Evolutionary conservation across 2,113 vertebrate genomes (phyloP), one percentile per base, ranked within the genome.

Genomic region (Plecotus auritus): DNA sequence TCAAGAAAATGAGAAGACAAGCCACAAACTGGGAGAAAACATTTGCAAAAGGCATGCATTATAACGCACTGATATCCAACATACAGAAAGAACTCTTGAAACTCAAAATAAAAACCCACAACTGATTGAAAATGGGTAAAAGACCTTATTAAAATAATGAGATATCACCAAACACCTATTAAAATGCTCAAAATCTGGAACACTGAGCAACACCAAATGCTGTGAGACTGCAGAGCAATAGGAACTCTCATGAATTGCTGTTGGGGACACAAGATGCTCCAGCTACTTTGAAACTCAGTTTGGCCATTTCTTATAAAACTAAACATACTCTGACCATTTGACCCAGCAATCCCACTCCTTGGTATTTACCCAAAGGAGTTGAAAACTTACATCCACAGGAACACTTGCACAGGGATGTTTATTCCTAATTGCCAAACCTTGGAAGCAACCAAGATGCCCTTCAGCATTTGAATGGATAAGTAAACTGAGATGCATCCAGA

Each of bases 61-160:
- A 64, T n/a, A 17, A 47, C 88, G 32, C 16, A 84, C 42, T 80
- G 2, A 66, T 74, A 88, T 28, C 28, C 17, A 40, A 91, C 85
- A 89, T 77, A 30, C 26, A 94, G 17, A 88, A 85, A 94, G 76
- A 93, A 76, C 45, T 82, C 17, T 81, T 82, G 32, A 88, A 85
- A 93, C 7, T 22, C 20, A 26, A 26, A 64, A 70, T 73, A 90
- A 42, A 93, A 40, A 13, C 49, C 35, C 37, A 42, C 4, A 72
- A 14, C 51, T 4, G 5, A 67, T 59, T 73, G 45, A 87, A 74
- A 84, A 80, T 61, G 35, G 32, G 8, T 22, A 69, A 37, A 92
- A 35, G 22, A 51, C 18, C 40, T 66, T 30, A 76, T 66, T 61
- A 64, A 84, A 92, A 70, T 67, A 84, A 14, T 30, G 49, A 45